These are phyloP conservation scores for Tenualosa thibaudeaui DNA, from an alignment of 2,797 vertebrate genomes.

Conservation along the genomic window DNA sequence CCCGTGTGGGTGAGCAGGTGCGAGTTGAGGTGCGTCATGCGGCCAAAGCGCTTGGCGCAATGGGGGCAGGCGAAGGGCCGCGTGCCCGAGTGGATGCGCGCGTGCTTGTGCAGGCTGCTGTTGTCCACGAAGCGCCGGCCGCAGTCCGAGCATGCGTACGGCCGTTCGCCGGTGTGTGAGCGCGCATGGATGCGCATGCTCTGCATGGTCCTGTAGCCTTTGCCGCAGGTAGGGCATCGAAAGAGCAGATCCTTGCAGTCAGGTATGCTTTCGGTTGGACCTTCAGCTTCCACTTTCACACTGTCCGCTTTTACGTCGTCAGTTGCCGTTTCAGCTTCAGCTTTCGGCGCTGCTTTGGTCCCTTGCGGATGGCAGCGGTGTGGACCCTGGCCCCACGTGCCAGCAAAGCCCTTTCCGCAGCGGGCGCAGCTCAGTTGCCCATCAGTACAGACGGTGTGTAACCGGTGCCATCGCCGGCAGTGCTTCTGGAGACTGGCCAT, in stretches of 20 bases:
- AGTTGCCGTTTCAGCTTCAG: constrained; percentile 31
- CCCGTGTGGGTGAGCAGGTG: constrained; percentile 75
- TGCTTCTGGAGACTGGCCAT: constrained; percentile 76
- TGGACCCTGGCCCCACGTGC: constrained; percentile 74
- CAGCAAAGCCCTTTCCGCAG: constrained; percentile 72
- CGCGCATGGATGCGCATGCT: constrained; percentile 75
- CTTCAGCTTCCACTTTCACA: background rate
- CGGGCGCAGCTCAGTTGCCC: constrained; percentile 71
- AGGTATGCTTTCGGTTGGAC: constrained; percentile 51
- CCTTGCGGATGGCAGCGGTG: constrained; percentile 64
- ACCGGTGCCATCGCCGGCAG: constrained; percentile 73
- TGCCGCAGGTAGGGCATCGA: constrained; percentile 70
- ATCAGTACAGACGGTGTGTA: constrained; percentile 65
- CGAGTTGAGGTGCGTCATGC: constrained; percentile 71
- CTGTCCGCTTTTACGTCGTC: background rate
- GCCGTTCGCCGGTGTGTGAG: constrained; percentile 76
- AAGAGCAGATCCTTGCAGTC: constrained; percentile 69
- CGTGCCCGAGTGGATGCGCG: constrained; percentile 73
- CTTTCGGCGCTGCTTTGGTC: constrained; percentile 49
- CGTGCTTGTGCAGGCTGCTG: constrained; percentile 64
- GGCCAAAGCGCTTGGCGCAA: constrained; percentile 71
- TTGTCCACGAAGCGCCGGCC: constrained; percentile 71
- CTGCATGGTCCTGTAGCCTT: constrained; percentile 70
- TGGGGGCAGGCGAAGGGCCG: constrained; percentile 73
- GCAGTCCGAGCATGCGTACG: constrained; percentile 72